phyloP scores from a whole-genome alignment of 2,113 vertebrate genomes.

The Salvelinus namaycush region DNA sequence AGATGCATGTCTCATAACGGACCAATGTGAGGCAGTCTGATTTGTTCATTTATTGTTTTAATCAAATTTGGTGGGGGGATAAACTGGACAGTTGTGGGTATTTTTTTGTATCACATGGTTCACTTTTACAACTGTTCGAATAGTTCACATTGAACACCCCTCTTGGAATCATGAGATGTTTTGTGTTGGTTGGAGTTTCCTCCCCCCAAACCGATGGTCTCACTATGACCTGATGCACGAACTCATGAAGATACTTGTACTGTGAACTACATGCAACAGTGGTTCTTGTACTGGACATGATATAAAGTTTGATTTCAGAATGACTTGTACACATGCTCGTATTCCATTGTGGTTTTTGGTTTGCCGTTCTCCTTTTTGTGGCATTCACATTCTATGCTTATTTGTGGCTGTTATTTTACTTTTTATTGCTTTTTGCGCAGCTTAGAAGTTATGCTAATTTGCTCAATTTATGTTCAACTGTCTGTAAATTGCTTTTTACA shows the following conservation, averaged over 20 bases:
- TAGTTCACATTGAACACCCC: conserved; percentile 38
- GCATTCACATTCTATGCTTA: conserved; percentile 25
- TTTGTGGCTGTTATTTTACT: conserved; percentile 31
- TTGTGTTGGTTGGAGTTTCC: neutral
- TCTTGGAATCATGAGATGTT: conserved; percentile 8
- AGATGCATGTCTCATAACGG: conserved; percentile 12
- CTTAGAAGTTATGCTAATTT: conserved; percentile 29
- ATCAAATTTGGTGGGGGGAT: conserved; percentile 12
- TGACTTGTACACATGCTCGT: conserved; percentile 9
- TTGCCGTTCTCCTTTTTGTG: neutral
- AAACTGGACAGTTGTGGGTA: neutral
- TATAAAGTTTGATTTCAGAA: neutral
- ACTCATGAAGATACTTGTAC: neutral
- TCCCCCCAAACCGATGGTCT: neutral
- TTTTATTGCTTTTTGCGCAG: conserved; percentile 31
- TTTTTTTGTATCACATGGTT: conserved; percentile 5
- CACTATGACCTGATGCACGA: neutral
- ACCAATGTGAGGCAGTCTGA: conserved; percentile 18
- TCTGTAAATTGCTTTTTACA: conserved; percentile 57
- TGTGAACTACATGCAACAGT: neutral
- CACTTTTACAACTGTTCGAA: conserved; percentile 14
- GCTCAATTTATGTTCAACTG: conserved; percentile 30
- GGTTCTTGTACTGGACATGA: neutral
- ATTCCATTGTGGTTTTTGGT: conserved; percentile 8
- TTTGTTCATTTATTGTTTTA: conserved; percentile 39